These are phyloP conservation scores for Rhyacophila evoluta DNA, from an alignment of 2,888 invertebrate species.

Conservation along the genomic window DNA sequence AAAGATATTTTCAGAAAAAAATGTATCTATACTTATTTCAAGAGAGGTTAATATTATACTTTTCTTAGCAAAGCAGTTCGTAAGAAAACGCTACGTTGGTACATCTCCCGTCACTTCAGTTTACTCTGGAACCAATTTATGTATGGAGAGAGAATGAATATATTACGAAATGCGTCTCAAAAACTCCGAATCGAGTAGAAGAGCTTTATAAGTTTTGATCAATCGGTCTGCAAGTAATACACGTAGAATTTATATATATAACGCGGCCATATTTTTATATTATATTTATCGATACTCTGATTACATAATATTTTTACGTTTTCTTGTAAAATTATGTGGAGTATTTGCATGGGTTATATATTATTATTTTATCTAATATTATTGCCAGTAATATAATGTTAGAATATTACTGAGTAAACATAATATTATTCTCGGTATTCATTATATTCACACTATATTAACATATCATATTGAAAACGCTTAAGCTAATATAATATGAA, in stretches of 20 bases:
- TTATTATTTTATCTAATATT: too few species aligned
- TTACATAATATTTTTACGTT: too few species aligned
- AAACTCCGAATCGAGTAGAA: conserved; percentile 17
- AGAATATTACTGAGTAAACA: too few species aligned
- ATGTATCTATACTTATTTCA: too few species aligned
- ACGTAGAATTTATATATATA: neutral
- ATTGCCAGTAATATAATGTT: too few species aligned
- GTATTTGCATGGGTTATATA: too few species aligned
- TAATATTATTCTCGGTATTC: too few species aligned
- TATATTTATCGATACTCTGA: too few species aligned
- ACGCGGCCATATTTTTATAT: neutral
- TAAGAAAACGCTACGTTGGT: conserved; percentile 57
- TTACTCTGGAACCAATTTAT: conserved; percentile 32
- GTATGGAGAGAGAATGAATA: conserved; percentile 33
- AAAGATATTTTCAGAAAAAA: too few species aligned
- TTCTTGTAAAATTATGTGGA: too few species aligned
- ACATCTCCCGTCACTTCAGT: conserved; percentile 55
- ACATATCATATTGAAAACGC: too few species aligned
- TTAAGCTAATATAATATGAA: neutral
- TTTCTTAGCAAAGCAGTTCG: neutral
- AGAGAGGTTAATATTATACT: neutral
- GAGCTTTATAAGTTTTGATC: conserved; percentile 42
- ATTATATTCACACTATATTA: too few species aligned
- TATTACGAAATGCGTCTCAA: conserved; percentile 23
- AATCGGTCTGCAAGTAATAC: conserved; percentile 39